These are phyloP conservation scores for Achroia grisella DNA, from an alignment of 1,140 invertebrate species.

Conservation along the genomic window DNA sequence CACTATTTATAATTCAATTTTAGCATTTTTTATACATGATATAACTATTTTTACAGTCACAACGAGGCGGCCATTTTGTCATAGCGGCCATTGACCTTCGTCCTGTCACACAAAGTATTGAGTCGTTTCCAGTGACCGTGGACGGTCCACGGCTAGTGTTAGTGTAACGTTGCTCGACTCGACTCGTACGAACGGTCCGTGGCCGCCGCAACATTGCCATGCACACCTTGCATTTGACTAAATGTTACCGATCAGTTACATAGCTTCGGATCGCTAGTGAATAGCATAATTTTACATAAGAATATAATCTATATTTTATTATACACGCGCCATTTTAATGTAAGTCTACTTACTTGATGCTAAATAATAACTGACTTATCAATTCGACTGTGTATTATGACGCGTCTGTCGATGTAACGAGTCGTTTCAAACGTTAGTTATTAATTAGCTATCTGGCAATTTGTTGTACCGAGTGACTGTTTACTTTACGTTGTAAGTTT, in stretches of 20 bases:
- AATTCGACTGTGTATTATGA: too few species aligned
- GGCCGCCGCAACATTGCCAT: slow-evolving; percentile 18
- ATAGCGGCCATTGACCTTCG: slow-evolving; percentile 19
- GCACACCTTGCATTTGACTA: slow-evolving; percentile 37
- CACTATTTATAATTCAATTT: slow-evolving; percentile 49
- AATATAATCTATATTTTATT: slow-evolving; percentile 45
- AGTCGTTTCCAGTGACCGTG: too few species aligned
- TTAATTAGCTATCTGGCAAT: slow-evolving; percentile 1
- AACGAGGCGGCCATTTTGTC: slow-evolving; percentile 31
- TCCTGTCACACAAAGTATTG: too few species aligned
- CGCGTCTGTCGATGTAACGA: too few species aligned
- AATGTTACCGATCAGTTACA: slow-evolving; percentile 60
- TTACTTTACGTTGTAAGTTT: slow-evolving; percentile 24
- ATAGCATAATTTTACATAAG: slow-evolving; percentile 56
- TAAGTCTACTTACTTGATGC: slow-evolving; percentile 10
- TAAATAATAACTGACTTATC: too few species aligned
- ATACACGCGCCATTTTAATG: slow-evolving; percentile 42
- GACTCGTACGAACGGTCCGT: too few species aligned
- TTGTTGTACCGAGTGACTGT: slow-evolving; percentile 29
- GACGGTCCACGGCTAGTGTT: too few species aligned
- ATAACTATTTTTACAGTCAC: slow-evolving; percentile 30
- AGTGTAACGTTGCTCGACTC: too few species aligned
- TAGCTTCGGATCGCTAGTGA: slow-evolving; percentile 62
- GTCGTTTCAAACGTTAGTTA: too few species aligned
- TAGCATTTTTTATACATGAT: slow-evolving; percentile 50